These are phyloP conservation scores for Alviniconcha strummeri DNA, from an alignment of 2,888 invertebrate genomes.

Conservation along the genomic window DNA sequence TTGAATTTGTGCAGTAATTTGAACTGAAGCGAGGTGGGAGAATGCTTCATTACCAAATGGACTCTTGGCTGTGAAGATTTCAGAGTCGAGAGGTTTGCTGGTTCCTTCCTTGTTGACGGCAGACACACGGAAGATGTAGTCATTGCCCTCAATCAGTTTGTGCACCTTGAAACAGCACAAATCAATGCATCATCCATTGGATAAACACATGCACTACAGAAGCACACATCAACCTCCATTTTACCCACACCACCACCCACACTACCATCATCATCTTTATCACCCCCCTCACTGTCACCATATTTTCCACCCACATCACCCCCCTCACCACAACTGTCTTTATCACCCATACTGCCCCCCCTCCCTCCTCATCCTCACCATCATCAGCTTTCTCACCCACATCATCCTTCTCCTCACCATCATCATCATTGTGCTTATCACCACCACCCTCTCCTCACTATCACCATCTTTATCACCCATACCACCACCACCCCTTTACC, in stretches of 20 bases:
- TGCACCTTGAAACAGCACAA: slow-evolving; percentile 42
- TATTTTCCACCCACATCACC: background rate
- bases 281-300: background rate
- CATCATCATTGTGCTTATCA: background rate
- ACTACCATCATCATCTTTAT: background rate
- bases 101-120: slow-evolving; percentile 64
- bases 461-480: too few species aligned
- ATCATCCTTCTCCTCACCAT: background rate
- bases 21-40: too few species aligned
- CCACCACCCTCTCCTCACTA: background rate
- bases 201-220: background rate
- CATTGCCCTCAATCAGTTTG: slow-evolving; percentile 72
- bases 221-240: background rate
- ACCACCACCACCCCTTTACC: background rate
- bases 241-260: background rate
- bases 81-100: slow-evolving; percentile 57
- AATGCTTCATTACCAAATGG: slow-evolving; percentile 53
- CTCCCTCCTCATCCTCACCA: too few species aligned
- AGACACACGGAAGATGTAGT: slow-evolving; percentile 64
- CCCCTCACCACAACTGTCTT: background rate
- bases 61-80: slow-evolving; percentile 58
- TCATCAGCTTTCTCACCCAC: too few species aligned
- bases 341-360: background rate
- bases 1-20: too few species aligned
- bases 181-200: background rate